A percentile compares a stretch with the other conserved stretches of the same genome.
Conservation (phyloP, 2,888 invertebrate genomes). For the Yponomeuta sedellus region DNA sequence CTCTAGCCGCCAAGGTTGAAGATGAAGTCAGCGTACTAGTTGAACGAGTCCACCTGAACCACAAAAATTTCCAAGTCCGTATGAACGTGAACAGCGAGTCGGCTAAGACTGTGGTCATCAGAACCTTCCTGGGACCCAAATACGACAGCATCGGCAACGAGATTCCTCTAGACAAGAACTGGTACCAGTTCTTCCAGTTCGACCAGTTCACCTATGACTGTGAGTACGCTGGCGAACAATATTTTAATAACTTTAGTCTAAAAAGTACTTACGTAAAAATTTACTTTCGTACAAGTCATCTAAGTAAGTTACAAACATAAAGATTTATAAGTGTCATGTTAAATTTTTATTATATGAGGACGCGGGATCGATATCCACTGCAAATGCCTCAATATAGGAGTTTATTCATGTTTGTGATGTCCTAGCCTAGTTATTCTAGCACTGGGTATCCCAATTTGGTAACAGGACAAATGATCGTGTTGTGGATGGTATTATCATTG, state of each 20-base stretch:
- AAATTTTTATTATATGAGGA: too few species aligned
- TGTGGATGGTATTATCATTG: too few species aligned
- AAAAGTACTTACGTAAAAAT: too few species aligned
- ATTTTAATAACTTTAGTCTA: not conserved
- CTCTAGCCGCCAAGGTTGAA: slow-evolving; percentile 28
- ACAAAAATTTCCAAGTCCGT: slow-evolving; percentile 81
- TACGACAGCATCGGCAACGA: slow-evolving; percentile 75
- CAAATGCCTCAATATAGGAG: too few species aligned
- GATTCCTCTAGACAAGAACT: slow-evolving; percentile 71
- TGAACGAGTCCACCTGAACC: slow-evolving; percentile 81
- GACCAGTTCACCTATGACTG: slow-evolving; percentile 74
- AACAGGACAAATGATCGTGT: too few species aligned
- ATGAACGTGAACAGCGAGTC: slow-evolving; percentile 77
- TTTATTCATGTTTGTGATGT: too few species aligned
- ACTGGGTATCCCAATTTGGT: too few species aligned
- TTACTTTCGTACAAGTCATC: too few species aligned
- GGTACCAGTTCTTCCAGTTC: slow-evolving; percentile 75
- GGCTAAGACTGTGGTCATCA: slow-evolving; percentile 69
- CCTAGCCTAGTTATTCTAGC: too few species aligned
- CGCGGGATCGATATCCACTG: too few species aligned
- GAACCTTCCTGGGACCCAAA: slow-evolving; percentile 82
- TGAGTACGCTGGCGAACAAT: slow-evolving; percentile 39
- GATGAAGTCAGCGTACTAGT: slow-evolving; percentile 71
- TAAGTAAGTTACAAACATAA: too few species aligned
- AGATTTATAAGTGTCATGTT: too few species aligned